Percentiles rank a stretch among this genome's conserved stretches.
These are phyloP conservation scores for Pseudochirops cupreus DNA, from an alignment of 2,797 vertebrate genomes.

Conservation along the genomic window DNA sequence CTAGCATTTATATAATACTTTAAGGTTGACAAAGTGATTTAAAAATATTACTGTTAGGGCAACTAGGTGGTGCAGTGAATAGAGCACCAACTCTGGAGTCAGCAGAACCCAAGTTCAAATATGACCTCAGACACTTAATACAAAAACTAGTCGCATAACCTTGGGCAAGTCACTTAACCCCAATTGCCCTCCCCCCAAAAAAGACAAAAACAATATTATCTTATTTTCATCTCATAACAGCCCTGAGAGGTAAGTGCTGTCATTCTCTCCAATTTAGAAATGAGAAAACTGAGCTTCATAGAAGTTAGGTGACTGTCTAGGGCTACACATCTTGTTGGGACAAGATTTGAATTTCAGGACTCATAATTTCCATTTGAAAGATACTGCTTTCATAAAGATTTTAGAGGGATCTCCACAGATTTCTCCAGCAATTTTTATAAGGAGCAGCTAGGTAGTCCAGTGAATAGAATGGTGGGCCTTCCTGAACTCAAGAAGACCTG, in stretches of 20 bases:
- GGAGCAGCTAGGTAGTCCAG: neutral
- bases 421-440: neutral
- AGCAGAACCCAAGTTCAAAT: too few species aligned
- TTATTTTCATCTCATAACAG: neutral
- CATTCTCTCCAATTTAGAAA: neutral
- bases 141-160: too few species aligned
- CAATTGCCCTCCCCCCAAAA: too few species aligned
- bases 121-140: too few species aligned
- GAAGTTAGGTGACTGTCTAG: neutral
- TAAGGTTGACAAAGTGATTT: neutral
- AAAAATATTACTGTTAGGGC: neutral
- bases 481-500: neutral
- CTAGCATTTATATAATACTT: neutral
- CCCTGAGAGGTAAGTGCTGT: neutral
- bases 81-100: too few species aligned
- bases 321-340: neutral
- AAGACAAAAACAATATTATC: neutral
- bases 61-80: too few species aligned
- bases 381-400: neutral
- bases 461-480: neutral
- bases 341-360: neutral
- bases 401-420: neutral
- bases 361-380: neutral
- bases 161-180: too few species aligned
- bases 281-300: neutral